phyloP scores from a whole-genome alignment of 2,888 invertebrate species.

The Trilocha varians region DNA sequence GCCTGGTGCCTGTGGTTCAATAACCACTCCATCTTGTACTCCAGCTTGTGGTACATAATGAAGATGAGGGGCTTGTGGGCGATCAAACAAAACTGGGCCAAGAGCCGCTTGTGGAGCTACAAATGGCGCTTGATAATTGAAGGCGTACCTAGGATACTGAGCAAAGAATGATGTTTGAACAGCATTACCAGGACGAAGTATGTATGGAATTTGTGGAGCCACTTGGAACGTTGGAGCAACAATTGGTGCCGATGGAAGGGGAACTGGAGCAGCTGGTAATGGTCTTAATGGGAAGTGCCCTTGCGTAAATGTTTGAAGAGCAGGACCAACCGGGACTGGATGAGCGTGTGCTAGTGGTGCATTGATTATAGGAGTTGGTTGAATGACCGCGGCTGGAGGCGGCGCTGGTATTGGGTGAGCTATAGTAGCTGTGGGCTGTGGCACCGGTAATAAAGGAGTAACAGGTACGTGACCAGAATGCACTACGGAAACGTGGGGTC shows the following conservation, averaged over 20 bases:
- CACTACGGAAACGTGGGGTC: slow-evolving; percentile 42
- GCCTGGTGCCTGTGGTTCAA: slow-evolving; percentile 24
- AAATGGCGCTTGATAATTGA: slow-evolving; percentile 42
- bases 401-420: slow-evolving; percentile 41
- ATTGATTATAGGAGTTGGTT: slow-evolving; percentile 21
- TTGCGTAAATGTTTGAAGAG: slow-evolving; percentile 4
- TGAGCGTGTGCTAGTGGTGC: slow-evolving; percentile 27
- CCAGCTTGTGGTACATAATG: slow-evolving; percentile 31
- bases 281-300: slow-evolving; percentile 38
- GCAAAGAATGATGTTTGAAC: slow-evolving; percentile 60
- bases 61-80: slow-evolving; percentile 41
- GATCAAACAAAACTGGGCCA: slow-evolving; percentile 29
- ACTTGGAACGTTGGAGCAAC: slow-evolving; percentile 27
- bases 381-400: slow-evolving; percentile 26
- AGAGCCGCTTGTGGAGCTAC: slow-evolving; percentile 22
- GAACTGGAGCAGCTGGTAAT: slow-evolving; percentile 29
- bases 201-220: slow-evolving; percentile 42
- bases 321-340: slow-evolving; percentile 30
- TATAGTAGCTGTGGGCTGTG: slow-evolving; percentile 33
- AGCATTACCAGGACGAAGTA: slow-evolving; percentile 58
- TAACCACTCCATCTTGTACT: slow-evolving; percentile 25
- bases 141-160: slow-evolving; percentile 57
- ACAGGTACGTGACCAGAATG: slow-evolving; percentile 30
- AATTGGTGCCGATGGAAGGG: slow-evolving; percentile 31
- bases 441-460: slow-evolving; percentile 32